Base-by-base conservation (phyloP, 1,140 invertebrate genomes). In the Cotesia typhae region DNA sequence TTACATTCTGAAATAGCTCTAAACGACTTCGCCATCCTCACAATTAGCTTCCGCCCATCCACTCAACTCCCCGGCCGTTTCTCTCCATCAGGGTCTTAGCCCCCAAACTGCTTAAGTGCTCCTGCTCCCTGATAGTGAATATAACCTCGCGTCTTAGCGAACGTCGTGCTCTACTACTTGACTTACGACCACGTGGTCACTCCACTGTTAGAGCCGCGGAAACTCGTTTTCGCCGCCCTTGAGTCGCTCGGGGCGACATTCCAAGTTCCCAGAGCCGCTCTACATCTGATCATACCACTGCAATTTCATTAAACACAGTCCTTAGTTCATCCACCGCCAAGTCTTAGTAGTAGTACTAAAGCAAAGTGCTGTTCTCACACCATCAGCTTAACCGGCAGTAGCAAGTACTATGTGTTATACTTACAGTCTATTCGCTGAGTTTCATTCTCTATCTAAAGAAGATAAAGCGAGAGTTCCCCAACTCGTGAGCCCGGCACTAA, bases 401-500 rank as follows among this genome's bases (percentile, higher is more conserved):
- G 28, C 28, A 28, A 28, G 28, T 28, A 28, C 28, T 28, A 28
- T 28, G 28, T 28, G 28, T 28, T 28, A 28, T 28, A 28, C 28
- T 28, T 28, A 28, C 28, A 28, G 38, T 37, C 20, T 57, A 61
- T 14, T 36, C 47, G 64, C 28, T 65, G 55, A 72, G 59, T 72
- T 72, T 72, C 53, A 72, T 67, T 60, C 64, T 36, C n/a, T 72
- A 72, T 72, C 70, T 72, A 60, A 66, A 72, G 70, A 67, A 72
- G 70, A 72, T 72, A 72, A 72, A 72, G 65, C 70, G 70, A 60
- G 64, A 72, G 63, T 72, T 60, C 53, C 52, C 70, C 53, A 72
- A 66, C 52, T 67, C 53, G 65, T 59, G 70, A 67, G 55, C 53
- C 17, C 63, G 28, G 52, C 60, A 14, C 70, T 41, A 37, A 35